A percentile compares a stretch with the other conserved stretches of the same genome.
These are phyloP conservation scores for Bombyx mandarina DNA, from an alignment of 1,140 invertebrate species.

Conservation along the genomic window DNA sequence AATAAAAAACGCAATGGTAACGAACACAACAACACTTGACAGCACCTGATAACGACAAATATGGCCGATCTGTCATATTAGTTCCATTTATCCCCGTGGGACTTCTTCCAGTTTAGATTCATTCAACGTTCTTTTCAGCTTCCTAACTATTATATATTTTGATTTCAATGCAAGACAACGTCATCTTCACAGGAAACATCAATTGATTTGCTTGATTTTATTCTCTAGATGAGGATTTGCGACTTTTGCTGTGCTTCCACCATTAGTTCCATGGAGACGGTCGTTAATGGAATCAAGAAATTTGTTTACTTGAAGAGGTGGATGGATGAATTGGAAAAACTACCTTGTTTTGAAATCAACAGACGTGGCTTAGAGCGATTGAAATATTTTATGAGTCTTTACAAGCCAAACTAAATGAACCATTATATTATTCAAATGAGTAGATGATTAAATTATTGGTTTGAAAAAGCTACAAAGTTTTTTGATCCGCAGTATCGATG, in stretches of 20 bases:
- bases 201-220: neutral
- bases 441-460: too few species aligned
- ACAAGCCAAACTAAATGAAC: too few species aligned
- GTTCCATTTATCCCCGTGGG: too few species aligned
- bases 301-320: conserved; percentile 31
- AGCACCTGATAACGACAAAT: too few species aligned
- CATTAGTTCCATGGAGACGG: conserved; percentile 29
- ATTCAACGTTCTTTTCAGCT: neutral
- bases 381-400: conserved; percentile 13
- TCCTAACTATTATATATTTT: neutral
- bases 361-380: conserved; percentile 27
- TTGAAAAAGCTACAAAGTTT: too few species aligned
- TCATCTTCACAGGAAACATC: neutral
- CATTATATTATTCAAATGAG: too few species aligned
- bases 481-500: too few species aligned
- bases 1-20: too few species aligned
- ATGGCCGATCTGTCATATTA: too few species aligned
- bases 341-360: conserved; percentile 42
- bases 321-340: conserved; percentile 30
- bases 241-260: conserved; percentile 43
- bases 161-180: neutral
- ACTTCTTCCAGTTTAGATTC: too few species aligned
- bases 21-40: too few species aligned
- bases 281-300: conserved; percentile 25
- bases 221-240: conserved; percentile 40